A percentile compares a stretch with the other conserved stretches of the same genome.
These are phyloP conservation scores for Diloba caeruleocephala DNA, from an alignment of 2,888 invertebrate species.

Conservation along the genomic window DNA sequence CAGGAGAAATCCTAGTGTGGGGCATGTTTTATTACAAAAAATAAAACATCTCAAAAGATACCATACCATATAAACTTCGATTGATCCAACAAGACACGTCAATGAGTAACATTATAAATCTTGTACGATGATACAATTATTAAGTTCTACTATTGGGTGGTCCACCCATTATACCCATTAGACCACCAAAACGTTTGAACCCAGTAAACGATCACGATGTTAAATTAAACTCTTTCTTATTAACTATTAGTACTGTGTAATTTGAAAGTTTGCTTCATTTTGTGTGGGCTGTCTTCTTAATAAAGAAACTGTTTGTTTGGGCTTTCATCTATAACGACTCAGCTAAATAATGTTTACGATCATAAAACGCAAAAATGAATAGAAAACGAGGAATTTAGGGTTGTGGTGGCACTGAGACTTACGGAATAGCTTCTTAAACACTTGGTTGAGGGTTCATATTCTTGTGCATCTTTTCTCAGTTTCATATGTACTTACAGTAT, in stretches of 20 bases:
- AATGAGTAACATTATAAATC: constrained; percentile 55
- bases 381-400: too few relatives aligned
- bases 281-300: constrained; percentile 33
- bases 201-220: constrained; percentile 65
- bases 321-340: too few relatives aligned
- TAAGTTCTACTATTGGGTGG: constrained; percentile 50
- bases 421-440: too few relatives aligned
- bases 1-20: too few relatives aligned
- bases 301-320: constrained; percentile 1
- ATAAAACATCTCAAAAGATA: background rate
- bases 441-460: too few relatives aligned
- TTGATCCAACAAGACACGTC: constrained; percentile 44
- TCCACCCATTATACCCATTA: constrained; percentile 52
- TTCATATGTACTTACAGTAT: too few relatives aligned
- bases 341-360: too few relatives aligned
- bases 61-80: constrained; percentile 34
- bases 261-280: constrained; percentile 42
- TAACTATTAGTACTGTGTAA: constrained; percentile 56
- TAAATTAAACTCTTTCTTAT: constrained; percentile 56
- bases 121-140: constrained; percentile 55
- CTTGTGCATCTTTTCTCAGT: too few relatives aligned
- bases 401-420: too few relatives aligned
- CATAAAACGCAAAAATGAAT: too few relatives aligned
- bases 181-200: constrained; percentile 72
- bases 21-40: too few relatives aligned